Conservation (phyloP, 2,113 vertebrate species). For the rabbit (Oryctolagus cuniculus) region DNA sequence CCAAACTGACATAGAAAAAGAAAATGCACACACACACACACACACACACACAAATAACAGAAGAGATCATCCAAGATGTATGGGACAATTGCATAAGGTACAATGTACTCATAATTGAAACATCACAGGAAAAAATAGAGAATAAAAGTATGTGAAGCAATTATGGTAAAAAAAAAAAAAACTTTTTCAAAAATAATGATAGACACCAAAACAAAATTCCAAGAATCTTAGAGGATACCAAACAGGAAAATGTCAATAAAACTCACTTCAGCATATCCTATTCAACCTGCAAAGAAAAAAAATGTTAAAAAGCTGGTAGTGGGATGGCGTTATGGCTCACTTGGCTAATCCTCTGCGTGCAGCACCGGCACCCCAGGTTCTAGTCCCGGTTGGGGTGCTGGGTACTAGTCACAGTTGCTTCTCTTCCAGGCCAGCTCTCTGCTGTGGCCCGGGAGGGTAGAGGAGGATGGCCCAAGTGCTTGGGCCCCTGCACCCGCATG, state of each 20-base stretch:
- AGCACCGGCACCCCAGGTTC: no score
- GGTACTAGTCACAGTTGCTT: no score
- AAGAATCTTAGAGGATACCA: neutral
- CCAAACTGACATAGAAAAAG: neutral
- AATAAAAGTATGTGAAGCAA: neutral
- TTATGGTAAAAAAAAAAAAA: neutral
- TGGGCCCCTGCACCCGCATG: no score
- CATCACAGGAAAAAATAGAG: neutral
- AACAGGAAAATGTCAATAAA: neutral
- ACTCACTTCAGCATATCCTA: neutral
- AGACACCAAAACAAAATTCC: neutral
- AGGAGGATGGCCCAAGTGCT: no score
- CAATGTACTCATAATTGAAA: neutral
- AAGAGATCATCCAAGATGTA: neutral
- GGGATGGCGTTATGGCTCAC: no score
- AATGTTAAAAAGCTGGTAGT: no score
- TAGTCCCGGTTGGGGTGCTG: no score
- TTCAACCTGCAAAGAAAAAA: neutral
- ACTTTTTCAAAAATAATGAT: neutral
- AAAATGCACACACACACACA: neutral
- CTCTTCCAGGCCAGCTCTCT: no score
- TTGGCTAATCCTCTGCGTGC: no score
- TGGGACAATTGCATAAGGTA: neutral
- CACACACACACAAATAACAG: rapidly evolving
- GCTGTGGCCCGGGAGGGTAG: no score